Evolutionary conservation across 2,113 vertebrate genomes (phyloP).

Genomic region (Chunga burmeisteri): DNA sequence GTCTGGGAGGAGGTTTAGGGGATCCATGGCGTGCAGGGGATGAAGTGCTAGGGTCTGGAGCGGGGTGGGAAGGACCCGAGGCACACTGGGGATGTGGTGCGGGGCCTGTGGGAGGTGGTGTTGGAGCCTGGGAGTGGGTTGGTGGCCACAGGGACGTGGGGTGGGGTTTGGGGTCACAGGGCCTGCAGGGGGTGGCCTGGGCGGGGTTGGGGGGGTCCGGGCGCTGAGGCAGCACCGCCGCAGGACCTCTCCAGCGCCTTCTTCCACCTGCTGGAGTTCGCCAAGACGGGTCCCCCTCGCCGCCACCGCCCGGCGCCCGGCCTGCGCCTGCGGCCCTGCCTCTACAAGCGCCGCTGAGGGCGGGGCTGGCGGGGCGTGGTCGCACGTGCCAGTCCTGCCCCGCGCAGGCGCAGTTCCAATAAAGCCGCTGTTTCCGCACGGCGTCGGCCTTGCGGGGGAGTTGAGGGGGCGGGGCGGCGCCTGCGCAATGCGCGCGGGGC

Average conservation of each 20-base stretch:
- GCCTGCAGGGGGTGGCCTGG: too few species aligned
- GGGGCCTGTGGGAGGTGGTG: too few species aligned
- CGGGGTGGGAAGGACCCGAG: too few species aligned
- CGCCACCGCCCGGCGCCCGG: conserved; percentile 53
- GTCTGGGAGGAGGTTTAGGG: background rate
- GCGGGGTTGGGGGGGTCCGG: too few species aligned
- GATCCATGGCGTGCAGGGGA: too few species aligned
- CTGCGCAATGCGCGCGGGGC: background rate
- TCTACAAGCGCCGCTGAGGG: conserved; percentile 76
- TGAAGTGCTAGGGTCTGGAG: too few species aligned
- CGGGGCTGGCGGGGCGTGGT: too few species aligned
- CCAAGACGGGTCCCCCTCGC: conserved; percentile 71
- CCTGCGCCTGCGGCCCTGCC: background rate
- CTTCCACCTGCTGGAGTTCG: conserved; percentile 88
- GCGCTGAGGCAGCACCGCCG: background rate
- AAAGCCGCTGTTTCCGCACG: background rate
- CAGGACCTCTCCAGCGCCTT: conserved; percentile 85
- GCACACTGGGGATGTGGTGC: too few species aligned
- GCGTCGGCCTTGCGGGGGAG: background rate
- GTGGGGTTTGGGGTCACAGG: too few species aligned
- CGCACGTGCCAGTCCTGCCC: background rate
- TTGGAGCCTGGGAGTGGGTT: too few species aligned
- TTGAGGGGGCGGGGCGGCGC: background rate
- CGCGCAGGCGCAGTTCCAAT: background rate
- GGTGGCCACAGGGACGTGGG: too few species aligned